These are phyloP conservation scores for Chaetops frenatus DNA, from an alignment of 2,113 vertebrate genomes.

Conservation along the genomic window DNA sequence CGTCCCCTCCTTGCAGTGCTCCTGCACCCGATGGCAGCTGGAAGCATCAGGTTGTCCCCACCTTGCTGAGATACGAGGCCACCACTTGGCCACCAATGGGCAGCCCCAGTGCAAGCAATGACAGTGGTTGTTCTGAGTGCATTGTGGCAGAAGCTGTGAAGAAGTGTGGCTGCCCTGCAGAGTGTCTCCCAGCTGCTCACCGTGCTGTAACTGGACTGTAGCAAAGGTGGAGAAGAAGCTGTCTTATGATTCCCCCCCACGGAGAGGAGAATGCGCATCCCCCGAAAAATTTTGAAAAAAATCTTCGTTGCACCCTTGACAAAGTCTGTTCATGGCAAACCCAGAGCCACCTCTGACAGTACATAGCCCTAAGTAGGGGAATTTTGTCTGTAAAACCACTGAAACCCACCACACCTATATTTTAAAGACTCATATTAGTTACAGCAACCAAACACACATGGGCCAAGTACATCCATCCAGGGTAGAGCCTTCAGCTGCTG, in stretches of 20 bases:
- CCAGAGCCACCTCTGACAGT: neutral
- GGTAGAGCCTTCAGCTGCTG: neutral
- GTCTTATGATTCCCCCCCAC: accelerated
- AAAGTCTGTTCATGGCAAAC: neutral
- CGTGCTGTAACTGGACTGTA: neutral
- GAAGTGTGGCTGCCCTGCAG: neutral
- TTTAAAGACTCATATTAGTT: neutral
- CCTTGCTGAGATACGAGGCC: neutral
- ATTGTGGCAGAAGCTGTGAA: neutral
- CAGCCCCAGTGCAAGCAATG: neutral
- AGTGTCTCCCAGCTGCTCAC: neutral
- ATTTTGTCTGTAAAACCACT: neutral
- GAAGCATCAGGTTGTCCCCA: accelerated
- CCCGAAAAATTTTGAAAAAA: neutral
- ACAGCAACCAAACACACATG: accelerated
- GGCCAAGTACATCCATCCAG: neutral
- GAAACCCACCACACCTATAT: neutral
- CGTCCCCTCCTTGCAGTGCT: neutral
- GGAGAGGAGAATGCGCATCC: neutral
- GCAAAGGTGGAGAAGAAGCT: neutral
- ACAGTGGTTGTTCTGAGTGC: neutral
- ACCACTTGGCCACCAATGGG: neutral
- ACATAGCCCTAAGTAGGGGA: neutral
- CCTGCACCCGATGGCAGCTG: accelerated
- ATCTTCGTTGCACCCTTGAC: neutral